These are phyloP conservation scores for Corythaeola cristata DNA, from an alignment of 2,113 vertebrate species.

Conservation along the genomic window DNA sequence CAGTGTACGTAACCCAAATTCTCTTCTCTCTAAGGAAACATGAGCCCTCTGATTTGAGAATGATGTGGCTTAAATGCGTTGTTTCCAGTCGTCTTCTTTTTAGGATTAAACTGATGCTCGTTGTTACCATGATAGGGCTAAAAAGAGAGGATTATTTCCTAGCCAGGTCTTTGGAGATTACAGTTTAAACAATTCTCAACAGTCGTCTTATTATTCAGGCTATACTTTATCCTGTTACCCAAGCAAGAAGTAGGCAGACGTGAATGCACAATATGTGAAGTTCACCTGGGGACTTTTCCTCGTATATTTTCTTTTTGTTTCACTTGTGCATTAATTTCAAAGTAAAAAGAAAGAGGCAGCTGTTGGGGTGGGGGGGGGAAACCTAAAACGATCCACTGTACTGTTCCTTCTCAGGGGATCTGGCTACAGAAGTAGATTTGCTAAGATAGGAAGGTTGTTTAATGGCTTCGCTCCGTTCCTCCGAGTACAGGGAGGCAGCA, in stretches of 20 bases:
- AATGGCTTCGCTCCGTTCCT: not conserved
- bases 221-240: not conserved
- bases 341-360: not conserved
- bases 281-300: not conserved
- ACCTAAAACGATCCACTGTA: rapidly evolving
- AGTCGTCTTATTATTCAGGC: not conserved
- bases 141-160: slow-evolving; percentile 12
- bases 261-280: not conserved
- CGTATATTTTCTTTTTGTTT: not conserved
- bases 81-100: slow-evolving; percentile 18
- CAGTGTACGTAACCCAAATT: slow-evolving; percentile 14
- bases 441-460: not conserved
- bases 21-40: not conserved
- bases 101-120: slow-evolving; percentile 10
- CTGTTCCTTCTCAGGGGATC: not conserved
- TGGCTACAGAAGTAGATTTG: not conserved
- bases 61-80: not conserved
- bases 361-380: not conserved
- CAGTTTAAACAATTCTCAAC: not conserved
- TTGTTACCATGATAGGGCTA: not conserved
- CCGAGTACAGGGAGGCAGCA: not conserved
- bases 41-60: not conserved
- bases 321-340: not conserved
- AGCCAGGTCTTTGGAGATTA: not conserved
- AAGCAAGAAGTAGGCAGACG: not conserved